Evolutionary conservation across 2,888 invertebrate species (phyloP), one percentile per base, ranked within the genome.

Genomic region (Folsomia manolachei): DNA sequence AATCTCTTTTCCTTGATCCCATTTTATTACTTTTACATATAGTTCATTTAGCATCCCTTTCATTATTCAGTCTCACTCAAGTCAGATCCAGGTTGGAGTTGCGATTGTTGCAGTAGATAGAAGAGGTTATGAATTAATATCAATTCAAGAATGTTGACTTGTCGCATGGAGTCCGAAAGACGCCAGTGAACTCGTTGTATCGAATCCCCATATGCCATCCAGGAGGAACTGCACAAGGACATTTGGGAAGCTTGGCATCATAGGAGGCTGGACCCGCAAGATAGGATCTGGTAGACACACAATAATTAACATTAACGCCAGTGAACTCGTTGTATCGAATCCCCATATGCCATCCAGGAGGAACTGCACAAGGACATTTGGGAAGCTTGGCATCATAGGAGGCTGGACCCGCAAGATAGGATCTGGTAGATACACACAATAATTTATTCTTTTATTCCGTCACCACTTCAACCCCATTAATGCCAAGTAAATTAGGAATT

Each of bases 131-230:
- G n/a, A n/a, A n/a, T n/a, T n/a, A n/a, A n/a, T n/a, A n/a, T n/a
- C n/a, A n/a, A n/a, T n/a, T n/a, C n/a, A n/a, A n/a, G 26, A 71
- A 77, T 27, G 63, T 63, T 0, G 73, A 75, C 18, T 25, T 70
- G 25, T 77, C 77, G 53, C 77, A 77, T 1, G 27, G 62, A 2
- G 77, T 77, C 18, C 71, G 67, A 69, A 77, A 73, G 7, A 77
- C 39, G 14, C 77, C 77, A 18, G 77, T 75, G 63, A 61, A 77
- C 18, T 77, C 75, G 63, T 70, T 73, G 61, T 77, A 72, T 4
- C 73, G 64, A 21, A 71, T 70, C 1, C 75, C 77, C 25, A 77
- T 24, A 9, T 66, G 64, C 68, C 71, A 68, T 18, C 75, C 75
- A 7, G 19, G 53, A 18, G 72, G 72, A 19, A 62, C 51, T 65